Percentiles rank a stretch among this genome's conserved stretches.
These are phyloP conservation scores for Cataglyphis albicans DNA, from an alignment of 2,888 invertebrate species.

Conservation along the genomic window DNA sequence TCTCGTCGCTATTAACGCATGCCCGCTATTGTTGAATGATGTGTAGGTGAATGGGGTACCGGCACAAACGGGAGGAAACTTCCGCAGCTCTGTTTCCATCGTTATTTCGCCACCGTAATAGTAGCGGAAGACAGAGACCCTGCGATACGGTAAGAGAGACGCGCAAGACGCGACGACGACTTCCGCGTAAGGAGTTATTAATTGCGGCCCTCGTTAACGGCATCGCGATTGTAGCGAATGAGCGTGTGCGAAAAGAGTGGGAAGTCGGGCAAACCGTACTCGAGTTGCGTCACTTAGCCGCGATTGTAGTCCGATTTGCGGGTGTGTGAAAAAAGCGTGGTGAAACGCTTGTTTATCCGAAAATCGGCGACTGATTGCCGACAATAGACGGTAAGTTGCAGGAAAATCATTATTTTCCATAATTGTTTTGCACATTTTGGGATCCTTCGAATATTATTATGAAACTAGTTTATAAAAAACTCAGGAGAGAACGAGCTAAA, in stretches of 20 bases:
- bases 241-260: conserved; percentile 53
- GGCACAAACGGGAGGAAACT: conserved; percentile 47
- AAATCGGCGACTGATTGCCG: conserved; percentile 32
- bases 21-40: conserved; percentile 13
- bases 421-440: conserved; percentile 12
- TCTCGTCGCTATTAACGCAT: conserved; percentile 33
- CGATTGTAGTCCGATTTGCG: conserved; percentile 35
- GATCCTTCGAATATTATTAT: conserved; percentile 49
- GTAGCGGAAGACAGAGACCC: conserved; percentile 18
- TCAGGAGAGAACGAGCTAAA: no score
- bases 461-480: no score
- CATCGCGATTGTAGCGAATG: conserved; percentile 58
- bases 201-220: conserved; percentile 68
- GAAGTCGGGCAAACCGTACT: conserved; percentile 54
- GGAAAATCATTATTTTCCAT: conserved; percentile 25
- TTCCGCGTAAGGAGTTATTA: conserved; percentile 68
- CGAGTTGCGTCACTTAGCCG: conserved; percentile 59
- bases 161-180: conserved; percentile 44
- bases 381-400: conserved; percentile 1
- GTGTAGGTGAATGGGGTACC: conserved; percentile 27
- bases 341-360: conserved; percentile 22
- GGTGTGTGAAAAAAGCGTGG: conserved; percentile 65
- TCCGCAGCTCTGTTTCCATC: conserved; percentile 54
- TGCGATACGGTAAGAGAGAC: conserved; percentile 45
- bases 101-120: conserved; percentile 48